phyloP scores from a whole-genome alignment of 2,797 vertebrate genomes.

The Onychomys leucogaster region DNA sequence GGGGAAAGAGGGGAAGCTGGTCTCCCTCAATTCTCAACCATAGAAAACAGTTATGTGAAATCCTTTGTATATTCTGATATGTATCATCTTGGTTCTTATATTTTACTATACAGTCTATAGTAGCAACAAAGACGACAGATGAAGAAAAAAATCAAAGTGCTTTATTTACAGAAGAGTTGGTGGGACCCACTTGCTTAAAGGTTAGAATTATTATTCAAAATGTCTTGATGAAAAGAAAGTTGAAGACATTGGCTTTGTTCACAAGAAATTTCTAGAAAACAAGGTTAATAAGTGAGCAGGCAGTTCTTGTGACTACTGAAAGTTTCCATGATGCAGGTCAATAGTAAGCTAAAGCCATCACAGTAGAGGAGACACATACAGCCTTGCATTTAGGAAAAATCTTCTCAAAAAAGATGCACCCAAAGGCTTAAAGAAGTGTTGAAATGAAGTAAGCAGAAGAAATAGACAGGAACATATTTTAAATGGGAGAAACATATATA shows the following conservation, averaged over 20 bases:
- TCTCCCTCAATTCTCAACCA: background rate
- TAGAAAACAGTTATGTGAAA: conserved; percentile 23
- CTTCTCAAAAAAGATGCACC: background rate
- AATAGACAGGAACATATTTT: background rate
- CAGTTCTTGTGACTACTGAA: background rate
- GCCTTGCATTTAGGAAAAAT: background rate
- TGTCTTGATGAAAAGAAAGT: background rate
- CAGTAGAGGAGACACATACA: background rate
- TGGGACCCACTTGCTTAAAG: background rate
- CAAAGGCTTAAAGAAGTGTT: background rate
- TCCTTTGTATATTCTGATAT: background rate
- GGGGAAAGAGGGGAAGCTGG: too few species aligned
- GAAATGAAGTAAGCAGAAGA: background rate
- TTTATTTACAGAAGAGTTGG: background rate
- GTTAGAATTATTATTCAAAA: background rate
- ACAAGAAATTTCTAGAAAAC: background rate
- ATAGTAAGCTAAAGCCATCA: background rate
- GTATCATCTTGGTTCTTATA: background rate
- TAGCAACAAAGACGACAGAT: background rate
- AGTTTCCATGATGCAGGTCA: background rate
- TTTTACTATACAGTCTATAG: background rate
- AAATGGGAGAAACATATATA: background rate
- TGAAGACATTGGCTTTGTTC: background rate
- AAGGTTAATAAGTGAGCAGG: background rate
- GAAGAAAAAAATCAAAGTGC: background rate